Percentiles rank a stretch among this genome's conserved stretches.
Evolutionary conservation across 2,888 invertebrate species (phyloP).

Genomic region (Hecatera dysodea): DNA sequence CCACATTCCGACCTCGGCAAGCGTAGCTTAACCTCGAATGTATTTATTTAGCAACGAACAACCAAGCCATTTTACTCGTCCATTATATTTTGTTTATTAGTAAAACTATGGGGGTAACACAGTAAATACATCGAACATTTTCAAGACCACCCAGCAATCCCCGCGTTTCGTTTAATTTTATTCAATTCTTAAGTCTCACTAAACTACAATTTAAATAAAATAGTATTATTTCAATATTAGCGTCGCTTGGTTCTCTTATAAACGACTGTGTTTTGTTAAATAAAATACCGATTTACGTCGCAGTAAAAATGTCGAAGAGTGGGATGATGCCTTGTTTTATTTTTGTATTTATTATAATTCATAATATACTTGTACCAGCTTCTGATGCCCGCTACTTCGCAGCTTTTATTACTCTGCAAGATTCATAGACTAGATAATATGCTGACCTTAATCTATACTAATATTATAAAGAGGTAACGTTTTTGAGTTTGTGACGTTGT

Average conservation of each 20-base stretch:
- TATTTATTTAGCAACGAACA: too few relatives aligned
- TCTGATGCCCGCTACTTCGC: neutral
- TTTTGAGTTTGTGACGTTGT: too few relatives aligned
- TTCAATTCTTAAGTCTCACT: conserved; percentile 23
- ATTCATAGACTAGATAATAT: too few relatives aligned
- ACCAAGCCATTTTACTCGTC: too few relatives aligned
- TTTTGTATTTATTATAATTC: conserved; percentile 1
- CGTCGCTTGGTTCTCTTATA: conserved; percentile 43
- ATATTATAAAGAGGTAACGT: too few relatives aligned
- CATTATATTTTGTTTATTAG: too few relatives aligned
- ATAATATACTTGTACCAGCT: neutral
- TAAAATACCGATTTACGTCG: conserved; percentile 74
- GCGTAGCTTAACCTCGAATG: too few relatives aligned
- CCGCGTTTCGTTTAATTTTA: neutral
- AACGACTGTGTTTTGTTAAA: conserved; percentile 69
- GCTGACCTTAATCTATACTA: too few relatives aligned
- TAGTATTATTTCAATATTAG: conserved; percentile 66
- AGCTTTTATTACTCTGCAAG: too few relatives aligned
- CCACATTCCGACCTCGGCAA: too few relatives aligned
- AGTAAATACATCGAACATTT: conserved; percentile 8
- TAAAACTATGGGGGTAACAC: neutral
- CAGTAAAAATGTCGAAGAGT: conserved; percentile 68
- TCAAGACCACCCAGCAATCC: conserved; percentile 33
- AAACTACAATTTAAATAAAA: conserved; percentile 47
- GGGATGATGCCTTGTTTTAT: conserved; percentile 36